Conservation (phyloP, 2,113 vertebrate species). For the Mesoclemmys tuberculata region DNA sequence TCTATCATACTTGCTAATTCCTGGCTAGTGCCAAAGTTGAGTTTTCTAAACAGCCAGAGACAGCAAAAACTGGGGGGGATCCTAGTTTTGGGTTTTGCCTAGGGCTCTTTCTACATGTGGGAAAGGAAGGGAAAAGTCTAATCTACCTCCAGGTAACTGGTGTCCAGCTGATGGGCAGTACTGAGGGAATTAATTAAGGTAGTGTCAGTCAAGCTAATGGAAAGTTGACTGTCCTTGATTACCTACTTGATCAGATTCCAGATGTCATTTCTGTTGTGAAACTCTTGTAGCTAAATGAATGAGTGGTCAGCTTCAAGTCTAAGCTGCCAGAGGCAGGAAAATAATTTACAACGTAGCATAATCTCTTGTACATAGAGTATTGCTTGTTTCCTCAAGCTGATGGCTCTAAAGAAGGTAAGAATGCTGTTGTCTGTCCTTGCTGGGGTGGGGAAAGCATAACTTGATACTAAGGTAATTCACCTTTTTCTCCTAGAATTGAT, state of each 20-base stretch:
- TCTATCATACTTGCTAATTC: not conserved
- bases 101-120: not conserved
- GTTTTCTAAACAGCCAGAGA: not conserved
- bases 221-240: not conserved
- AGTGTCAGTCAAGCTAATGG: not conserved
- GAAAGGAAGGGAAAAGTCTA: not conserved
- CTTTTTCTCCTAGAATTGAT: not conserved
- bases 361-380: not conserved
- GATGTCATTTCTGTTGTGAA: not conserved
- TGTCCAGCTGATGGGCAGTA: not conserved
- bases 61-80: not conserved
- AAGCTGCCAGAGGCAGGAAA: no score
- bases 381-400: not conserved
- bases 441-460: not conserved
- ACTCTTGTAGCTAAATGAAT: not conserved
- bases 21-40: not conserved
- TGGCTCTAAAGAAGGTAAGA: not conserved
- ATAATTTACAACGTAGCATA: not conserved
- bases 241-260: not conserved
- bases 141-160: not conserved
- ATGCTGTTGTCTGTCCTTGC: not conserved
- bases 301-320: not conserved
- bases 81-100: not conserved
- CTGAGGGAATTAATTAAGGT: not conserved
- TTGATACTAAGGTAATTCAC: not conserved